A percentile compares a stretch with the other conserved stretches of the same genome.
These are phyloP conservation scores for Typhlichthys eigenmanni DNA, from an alignment of 2,797 vertebrate species.

Conservation along the genomic window DNA sequence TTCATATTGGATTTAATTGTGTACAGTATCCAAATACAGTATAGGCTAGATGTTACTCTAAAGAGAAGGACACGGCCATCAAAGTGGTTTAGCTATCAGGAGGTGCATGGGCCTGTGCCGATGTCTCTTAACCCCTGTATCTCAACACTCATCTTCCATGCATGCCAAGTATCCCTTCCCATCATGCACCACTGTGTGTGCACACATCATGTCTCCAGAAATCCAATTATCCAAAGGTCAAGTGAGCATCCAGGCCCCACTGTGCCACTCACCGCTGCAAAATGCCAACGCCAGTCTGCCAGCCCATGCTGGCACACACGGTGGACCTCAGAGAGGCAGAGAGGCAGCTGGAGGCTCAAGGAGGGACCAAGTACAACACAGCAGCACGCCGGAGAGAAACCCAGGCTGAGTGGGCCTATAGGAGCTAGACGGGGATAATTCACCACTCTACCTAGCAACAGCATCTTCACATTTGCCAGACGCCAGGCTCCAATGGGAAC, in stretches of 20 bases:
- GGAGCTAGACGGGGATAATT: slow-evolving; percentile 6
- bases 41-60: slow-evolving; percentile 1
- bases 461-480: slow-evolving; percentile 13
- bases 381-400: slow-evolving; percentile 1
- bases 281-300: slow-evolving; percentile 67
- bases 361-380: slow-evolving; percentile 14
- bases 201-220: slow-evolving; percentile 73
- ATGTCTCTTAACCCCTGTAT: slow-evolving; percentile 32
- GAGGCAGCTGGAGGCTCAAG: slow-evolving; percentile 21
- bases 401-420: slow-evolving; percentile 16
- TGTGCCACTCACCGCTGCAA: slow-evolving; percentile 64
- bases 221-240: slow-evolving; percentile 80
- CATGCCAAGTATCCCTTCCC: slow-evolving; percentile 69
- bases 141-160: slow-evolving; percentile 49
- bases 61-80: slow-evolving; percentile 8
- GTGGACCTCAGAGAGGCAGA: slow-evolving; percentile 26
- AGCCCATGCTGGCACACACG: slow-evolving; percentile 52
- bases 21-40: slow-evolving; percentile 20
- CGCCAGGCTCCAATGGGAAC: slow-evolving; percentile 12
- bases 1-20: not conserved
- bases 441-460: slow-evolving; percentile 24
- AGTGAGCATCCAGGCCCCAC: slow-evolving; percentile 65
- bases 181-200: slow-evolving; percentile 60
- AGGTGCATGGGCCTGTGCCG: slow-evolving; percentile 8
- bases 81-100: not conserved